Base-by-base conservation (phyloP, 92 coral and sea anemone species). In the Heliopora coerulea region DNA sequence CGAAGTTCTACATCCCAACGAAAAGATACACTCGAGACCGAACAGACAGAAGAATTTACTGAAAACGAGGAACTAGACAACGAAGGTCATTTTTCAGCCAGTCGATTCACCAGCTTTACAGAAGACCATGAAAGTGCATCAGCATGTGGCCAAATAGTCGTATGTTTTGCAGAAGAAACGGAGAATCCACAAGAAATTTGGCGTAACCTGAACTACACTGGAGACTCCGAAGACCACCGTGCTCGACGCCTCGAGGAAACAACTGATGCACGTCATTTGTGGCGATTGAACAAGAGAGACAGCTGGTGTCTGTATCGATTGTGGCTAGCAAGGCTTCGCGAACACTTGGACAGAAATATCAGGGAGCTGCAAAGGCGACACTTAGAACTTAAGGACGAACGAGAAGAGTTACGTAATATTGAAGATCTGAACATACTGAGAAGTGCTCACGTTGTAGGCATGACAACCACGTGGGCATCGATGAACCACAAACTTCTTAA, bases 301-400 rank as follows among this genome's bases (percentile, higher is more conserved):
- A 78, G 96, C 10, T 89, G 97, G 97, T 68, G 59, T 49, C 80
- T 91, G 29, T 91, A 91, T 65, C 80, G 86, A 31, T 65, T 86
- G 23, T 91, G 97, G 97, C 84, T 85, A 14, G 58, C 81, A 60
- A 66, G 87, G 62, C 62, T 91, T 67, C 85, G 84, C 57, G 39
- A 40, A 20, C 0, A 73, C n/a, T 83, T 72, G 46, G 80, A 65
- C 10, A 4, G 64, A 33, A 56, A 50, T 24, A 79, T 91, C 59
- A 63, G 67, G 49, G 18, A 80, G 0, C 33, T 72, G 50, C 97
- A 91, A 56, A 74, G 49, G 35, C 27, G 64, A 37, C 86, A 84
- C 37, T 90, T 88, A 44, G 78, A 75, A 56, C 85, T 80, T 14
- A 74, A 79, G 20, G 35, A 33, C 23, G 78, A 82, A 30, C 79